A percentile compares a stretch with the other conserved stretches of the same genome.
Conservation (phyloP, 2,113 vertebrate genomes). For the Oryzias melastigma region DNA sequence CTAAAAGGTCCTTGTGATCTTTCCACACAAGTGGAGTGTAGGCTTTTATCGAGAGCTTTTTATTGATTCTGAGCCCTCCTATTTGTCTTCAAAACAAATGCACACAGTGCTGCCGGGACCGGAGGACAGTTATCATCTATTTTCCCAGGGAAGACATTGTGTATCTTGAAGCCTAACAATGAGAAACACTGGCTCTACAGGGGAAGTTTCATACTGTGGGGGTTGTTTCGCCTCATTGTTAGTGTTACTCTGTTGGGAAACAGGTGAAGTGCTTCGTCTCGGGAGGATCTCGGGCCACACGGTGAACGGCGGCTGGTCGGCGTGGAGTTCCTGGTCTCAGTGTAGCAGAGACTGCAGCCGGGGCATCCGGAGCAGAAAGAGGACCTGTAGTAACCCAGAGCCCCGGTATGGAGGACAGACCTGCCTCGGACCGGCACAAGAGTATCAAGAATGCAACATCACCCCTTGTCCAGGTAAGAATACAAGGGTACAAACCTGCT, state of each 20-base stretch:
- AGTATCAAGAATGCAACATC: conserved; percentile 96
- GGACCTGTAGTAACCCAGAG: conserved; percentile 91
- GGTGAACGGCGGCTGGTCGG: conserved; percentile 90
- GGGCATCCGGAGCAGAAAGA: conserved; percentile 89
- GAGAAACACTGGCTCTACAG: too few species aligned
- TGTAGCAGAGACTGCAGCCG: conserved; percentile 94
- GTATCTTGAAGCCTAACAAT: background rate
- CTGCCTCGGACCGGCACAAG: conserved; percentile 86
- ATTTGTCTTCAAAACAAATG: conserved; percentile 34
- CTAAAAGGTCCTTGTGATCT: conserved; percentile 3
- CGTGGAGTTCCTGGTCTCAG: conserved; percentile 92
- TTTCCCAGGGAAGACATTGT: conserved; percentile 3
- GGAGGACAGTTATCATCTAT: conserved; percentile 2
- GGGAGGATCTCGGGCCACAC: conserved; percentile 86
- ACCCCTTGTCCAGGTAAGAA: conserved; percentile 91
- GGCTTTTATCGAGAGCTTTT: conserved; percentile 30
- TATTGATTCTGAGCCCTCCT: conserved; percentile 31
- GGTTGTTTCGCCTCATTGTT: background rate
- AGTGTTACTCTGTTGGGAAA: conserved; percentile 22
- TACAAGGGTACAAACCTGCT: background rate
- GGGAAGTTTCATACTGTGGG: too few species aligned
- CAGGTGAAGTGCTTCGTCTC: conserved; percentile 87
- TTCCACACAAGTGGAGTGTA: conserved; percentile 24
- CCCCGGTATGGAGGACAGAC: conserved; percentile 89
- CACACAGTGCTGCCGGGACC: conserved; percentile 2